Base-by-base conservation (phyloP, 2,888 invertebrate genomes). In the Liopterus haemorrhoidalis region DNA sequence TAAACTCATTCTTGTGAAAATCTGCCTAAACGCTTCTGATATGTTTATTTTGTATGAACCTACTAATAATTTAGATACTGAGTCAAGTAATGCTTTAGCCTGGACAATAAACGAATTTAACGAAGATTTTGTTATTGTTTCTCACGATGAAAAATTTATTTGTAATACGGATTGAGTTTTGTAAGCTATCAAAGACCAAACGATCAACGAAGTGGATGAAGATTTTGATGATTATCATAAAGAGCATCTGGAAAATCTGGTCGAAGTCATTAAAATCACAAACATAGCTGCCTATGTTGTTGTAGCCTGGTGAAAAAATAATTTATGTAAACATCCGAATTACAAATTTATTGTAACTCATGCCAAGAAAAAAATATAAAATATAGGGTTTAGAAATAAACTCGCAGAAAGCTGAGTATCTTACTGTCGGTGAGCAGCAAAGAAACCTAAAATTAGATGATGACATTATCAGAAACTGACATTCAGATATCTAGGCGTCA, bases 31-130 rank as follows among this genome's bases (percentile, higher is more conserved):
- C 68, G 93, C 87, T 2, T 99, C 99, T 0, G 97, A 99, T 72
- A 93, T 99, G 22, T 80, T 99, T 11, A 92, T 99, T 63, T 74
- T 97, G 66, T 99, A 99, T 74, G 99, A 99, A 76, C 99, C 99
- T 49, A 99, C 99, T 9, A 99, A 99, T 69, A 99, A 99, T 73
- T 72, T 99, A 61, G 99, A 99, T 68, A 96, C 99, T 54, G 99
- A 99, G 73, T 97, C 97, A 27, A 99, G 99, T 61, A 99, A 99
- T 74, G 99, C 99, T 1, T 68, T 99, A 48, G 96, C 92, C 2
- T 95, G 95, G 54, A 99, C 97, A 5, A 94, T 99, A 59, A 92
- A 90, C 64, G 85, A 81, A 49, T 97, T 89, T 69, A 85, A 91
- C 66, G 97, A 97, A 57, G 96, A 94, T 64, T 85, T 86, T 11